Base-by-base conservation (phyloP, 2,888 invertebrate species). In the Chymomyza amoena region DNA sequence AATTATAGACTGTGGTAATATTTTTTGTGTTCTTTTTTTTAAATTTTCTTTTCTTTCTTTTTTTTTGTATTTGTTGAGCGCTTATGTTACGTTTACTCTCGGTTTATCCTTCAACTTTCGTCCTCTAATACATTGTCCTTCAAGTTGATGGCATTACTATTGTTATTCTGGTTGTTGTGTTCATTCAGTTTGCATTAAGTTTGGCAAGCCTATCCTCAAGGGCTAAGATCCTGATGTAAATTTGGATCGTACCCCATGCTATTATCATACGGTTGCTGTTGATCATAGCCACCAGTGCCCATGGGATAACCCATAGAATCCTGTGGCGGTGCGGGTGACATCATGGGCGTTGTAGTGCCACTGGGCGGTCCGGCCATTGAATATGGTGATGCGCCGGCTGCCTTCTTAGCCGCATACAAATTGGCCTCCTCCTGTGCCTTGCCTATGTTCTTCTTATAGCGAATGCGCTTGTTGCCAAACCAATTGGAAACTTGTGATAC, bases 351-450 rank as follows among this genome's bases (percentile, higher is more conserved):
- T 73, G 97, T 96, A 72, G 97, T 96, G 88, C 97, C 97, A 88
- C 96, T 96, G 81, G 97, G 96, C 80, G 95, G 96, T 85, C 96
- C 96, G 89, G 96, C 96, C 96, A 96, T 95, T 81, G 96, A 96
- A 93, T 96, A 96, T 83, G 96, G 96, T 79, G 96, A 96, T 83
- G 96, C 96, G 93, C 97, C 97, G 81, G 97, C 97, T 81, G 98
- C 98, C 92, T 98, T 99, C 93, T 99, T 99, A 79, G 99, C 99
- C 73, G 99, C 99, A 93, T 99, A 99, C 90, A 99, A 93, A 93
- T 99, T 99, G 70, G 99, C 99, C 93, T 99, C 99, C 93, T 99
- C 99, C 92, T 99, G 99, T 69, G 99, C 99, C 93, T 99, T 99
- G 89, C 98, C 99, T 85, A 99, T 99, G 93, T 99, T 99, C 94